These are phyloP conservation scores for Perccottus glenii DNA, from an alignment of 2,113 vertebrate species.

Conservation along the genomic window DNA sequence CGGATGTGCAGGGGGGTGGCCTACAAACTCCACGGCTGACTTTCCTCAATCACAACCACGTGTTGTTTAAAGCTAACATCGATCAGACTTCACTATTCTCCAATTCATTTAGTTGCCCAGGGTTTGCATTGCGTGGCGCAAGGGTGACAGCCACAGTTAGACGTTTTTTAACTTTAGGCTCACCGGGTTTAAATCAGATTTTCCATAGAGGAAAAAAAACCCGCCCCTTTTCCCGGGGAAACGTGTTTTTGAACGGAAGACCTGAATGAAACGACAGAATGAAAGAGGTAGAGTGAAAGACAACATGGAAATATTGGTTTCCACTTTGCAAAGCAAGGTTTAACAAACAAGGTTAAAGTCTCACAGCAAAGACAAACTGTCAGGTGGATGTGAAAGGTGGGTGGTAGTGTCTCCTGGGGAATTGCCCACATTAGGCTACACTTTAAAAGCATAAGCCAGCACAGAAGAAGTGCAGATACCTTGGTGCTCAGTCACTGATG, in stretches of 20 bases:
- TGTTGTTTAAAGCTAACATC: conserved; percentile 18
- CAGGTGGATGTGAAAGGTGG: conserved; percentile 55
- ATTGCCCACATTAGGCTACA: conserved; percentile 2
- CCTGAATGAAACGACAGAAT: conserved; percentile 66
- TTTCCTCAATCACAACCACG: conserved; percentile 9
- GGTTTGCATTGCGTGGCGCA: conserved; percentile 34
- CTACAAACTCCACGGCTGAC: background rate
- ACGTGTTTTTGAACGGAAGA: conserved; percentile 73
- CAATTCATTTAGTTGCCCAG: conserved; percentile 7
- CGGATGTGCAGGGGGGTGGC: background rate
- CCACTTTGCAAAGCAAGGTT: conserved; percentile 9
- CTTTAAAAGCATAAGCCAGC: too few species aligned
- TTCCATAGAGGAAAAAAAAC: conserved; percentile 81
- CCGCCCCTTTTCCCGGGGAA: conserved; percentile 68
- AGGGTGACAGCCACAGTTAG: conserved; percentile 53
- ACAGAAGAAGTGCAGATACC: too few species aligned
- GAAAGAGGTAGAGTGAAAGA: conserved; percentile 21
- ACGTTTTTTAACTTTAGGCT: conserved; percentile 52
- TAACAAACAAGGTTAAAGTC: conserved; percentile 3
- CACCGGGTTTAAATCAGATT: conserved; percentile 76
- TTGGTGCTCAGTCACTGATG: too few species aligned
- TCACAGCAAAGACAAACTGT: conserved; percentile 11
- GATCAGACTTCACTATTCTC: background rate
- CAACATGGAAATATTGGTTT: conserved; percentile 53
- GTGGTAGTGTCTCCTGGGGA: conserved; percentile 17